Percentiles rank a stretch among this genome's conserved stretches.
Conservation (phyloP, 2,797 vertebrate genomes). For the Leptoclinus maculatus region DNA sequence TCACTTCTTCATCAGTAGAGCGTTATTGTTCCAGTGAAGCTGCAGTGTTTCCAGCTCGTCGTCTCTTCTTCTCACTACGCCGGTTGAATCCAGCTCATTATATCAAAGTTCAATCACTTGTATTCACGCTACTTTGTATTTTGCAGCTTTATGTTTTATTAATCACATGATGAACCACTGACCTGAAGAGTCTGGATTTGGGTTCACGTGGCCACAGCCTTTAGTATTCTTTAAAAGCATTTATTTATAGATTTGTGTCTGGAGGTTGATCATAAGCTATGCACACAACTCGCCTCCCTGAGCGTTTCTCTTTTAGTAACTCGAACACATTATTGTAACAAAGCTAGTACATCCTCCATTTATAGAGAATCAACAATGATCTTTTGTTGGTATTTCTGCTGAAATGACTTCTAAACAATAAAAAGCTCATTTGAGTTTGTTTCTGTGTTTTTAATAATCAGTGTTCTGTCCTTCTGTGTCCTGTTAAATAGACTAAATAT, state of each 20-base stretch:
- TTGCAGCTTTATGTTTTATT: conserved; percentile 30
- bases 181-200: conserved; percentile 38
- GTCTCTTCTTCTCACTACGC: background rate
- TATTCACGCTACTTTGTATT: conserved; percentile 11
- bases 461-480: background rate
- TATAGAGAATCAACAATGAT: conserved; percentile 35
- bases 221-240: conserved; percentile 45
- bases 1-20: background rate
- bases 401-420: conserved; percentile 57
- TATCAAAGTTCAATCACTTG: conserved; percentile 13
- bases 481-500: no score
- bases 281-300: conserved; percentile 71
- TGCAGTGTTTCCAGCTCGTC: background rate
- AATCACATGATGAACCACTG: conserved; percentile 71
- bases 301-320: conserved; percentile 54
- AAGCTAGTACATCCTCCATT: conserved; percentile 57
- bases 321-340: conserved; percentile 66
- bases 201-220: conserved; percentile 56
- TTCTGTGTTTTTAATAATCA: background rate
- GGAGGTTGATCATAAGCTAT: conserved; percentile 76
- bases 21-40: background rate
- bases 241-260: conserved; percentile 60
- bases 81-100: conserved; percentile 16
- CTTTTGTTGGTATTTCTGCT: conserved; percentile 45
- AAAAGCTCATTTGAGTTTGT: conserved; percentile 42